Base-by-base conservation (phyloP, 1,140 invertebrate genomes). In the Drosophila sproati region DNA sequence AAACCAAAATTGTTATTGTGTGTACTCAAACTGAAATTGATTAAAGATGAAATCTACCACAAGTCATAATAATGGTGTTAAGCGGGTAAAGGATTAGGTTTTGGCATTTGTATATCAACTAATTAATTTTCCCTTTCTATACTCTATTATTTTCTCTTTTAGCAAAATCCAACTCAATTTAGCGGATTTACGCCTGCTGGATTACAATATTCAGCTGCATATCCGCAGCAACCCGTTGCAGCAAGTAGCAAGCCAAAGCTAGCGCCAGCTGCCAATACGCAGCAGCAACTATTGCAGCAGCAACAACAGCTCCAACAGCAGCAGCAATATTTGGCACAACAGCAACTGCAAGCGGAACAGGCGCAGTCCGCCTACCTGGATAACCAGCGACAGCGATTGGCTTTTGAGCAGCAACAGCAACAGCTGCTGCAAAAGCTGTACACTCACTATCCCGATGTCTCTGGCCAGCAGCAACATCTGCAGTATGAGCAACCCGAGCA, bases 401-500 rank as follows among this genome's bases (percentile, higher is more conserved):
- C 77, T 35, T 80, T 90, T 32, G 86, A 90, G 52, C 77, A 91
- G 66, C 86, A 88, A 32, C 90, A 91, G 56, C 75, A 91, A 4
- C 82, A 89, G 20, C 39, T 89, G 63, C 75, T 90, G 4, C 72
- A 86, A 43, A 80, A 80, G 47, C 71, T 90, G 37, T 82, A 91
- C 57, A 59, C 60, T 5, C 52, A 73, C 76, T 74, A 82, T 48
- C 81, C 81, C 8, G 83, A 88, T 54, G 70, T 82, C 3, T 80
- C 87, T 20, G 35, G 59, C 0, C 54, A 45, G 28, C 54, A 59
- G 7, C 73, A 52, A 0, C 31, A 52, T 7, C 71, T 68, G n/a
- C 60, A 57, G 37, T 28, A 29, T 1, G 48, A 61, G 6, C 47
- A 29, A 43, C 10, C 39, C 39, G 55, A 57, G 6, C 54, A 51